These are phyloP conservation scores for Cyphomyrmex costatus DNA, from an alignment of 1,140 invertebrate genomes.

Conservation along the genomic window DNA sequence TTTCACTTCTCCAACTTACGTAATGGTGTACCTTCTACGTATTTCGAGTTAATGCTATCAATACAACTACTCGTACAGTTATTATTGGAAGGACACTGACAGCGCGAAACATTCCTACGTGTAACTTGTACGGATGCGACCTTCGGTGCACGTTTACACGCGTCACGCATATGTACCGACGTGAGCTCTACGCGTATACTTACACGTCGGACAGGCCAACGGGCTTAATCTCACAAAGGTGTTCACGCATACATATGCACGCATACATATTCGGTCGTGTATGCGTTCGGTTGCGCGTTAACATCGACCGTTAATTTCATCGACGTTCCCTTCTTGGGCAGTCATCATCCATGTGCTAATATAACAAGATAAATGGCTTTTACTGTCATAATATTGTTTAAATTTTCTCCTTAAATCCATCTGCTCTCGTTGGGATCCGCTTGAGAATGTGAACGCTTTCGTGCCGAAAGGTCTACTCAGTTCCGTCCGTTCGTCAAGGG, in stretches of 20 bases:
- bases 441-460: neutral
- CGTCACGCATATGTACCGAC: conserved; percentile 8
- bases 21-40: no score
- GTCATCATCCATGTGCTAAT: conserved; percentile 80
- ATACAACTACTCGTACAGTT: neutral
- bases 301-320: conserved; percentile 39
- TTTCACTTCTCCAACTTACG: conserved; percentile 14
- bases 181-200: neutral
- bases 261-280: neutral
- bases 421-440: neutral
- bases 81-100: neutral
- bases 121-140: neutral
- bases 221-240: conserved; percentile 27
- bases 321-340: conserved; percentile 32
- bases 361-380: conserved; percentile 78
- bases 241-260: neutral
- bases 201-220: conserved; percentile 5
- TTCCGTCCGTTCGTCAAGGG: neutral
- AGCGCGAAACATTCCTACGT: neutral
- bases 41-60: neutral
- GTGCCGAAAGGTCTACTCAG: neutral
- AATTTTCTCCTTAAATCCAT: conserved; percentile 49
- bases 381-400: conserved; percentile 51
- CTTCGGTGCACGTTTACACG: neutral
- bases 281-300: conserved; percentile 19